Conservation (phyloP, 1,140 invertebrate species). For the Musca vetustissima region DNA sequence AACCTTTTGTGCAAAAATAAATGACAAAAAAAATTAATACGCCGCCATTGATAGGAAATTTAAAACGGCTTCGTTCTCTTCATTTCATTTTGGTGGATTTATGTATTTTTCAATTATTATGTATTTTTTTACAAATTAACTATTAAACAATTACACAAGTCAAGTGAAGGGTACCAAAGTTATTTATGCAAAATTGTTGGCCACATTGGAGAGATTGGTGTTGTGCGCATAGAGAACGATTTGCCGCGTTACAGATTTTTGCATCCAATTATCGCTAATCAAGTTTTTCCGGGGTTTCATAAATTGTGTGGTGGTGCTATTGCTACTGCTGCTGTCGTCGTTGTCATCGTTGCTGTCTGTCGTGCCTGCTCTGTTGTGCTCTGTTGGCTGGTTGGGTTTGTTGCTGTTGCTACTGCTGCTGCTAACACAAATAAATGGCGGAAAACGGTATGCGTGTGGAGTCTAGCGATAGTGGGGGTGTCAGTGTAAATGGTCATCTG, state of each 20-base stretch:
- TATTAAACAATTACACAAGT: constrained; percentile 21
- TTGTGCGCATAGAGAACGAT: neutral
- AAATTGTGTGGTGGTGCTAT: too few relatives aligned
- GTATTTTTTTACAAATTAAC: constrained; percentile 21
- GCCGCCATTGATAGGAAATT: too few relatives aligned
- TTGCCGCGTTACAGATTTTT: neutral
- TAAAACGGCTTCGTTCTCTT: too few relatives aligned
- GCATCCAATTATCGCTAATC: constrained; percentile 1
- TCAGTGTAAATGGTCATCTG: constrained; percentile 43
- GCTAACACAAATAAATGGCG: constrained; percentile 38
- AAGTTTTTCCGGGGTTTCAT: constrained; percentile 16
- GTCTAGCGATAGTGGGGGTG: constrained; percentile 26
- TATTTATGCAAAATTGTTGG: constrained; percentile 8
- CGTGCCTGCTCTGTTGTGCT: too few relatives aligned
- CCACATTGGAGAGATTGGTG: neutral
- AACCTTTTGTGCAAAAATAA: too few relatives aligned
- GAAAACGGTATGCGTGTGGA: constrained; percentile 52
- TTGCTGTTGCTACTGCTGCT: too few relatives aligned
- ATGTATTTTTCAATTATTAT: neutral
- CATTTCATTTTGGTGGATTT: constrained; percentile 2
- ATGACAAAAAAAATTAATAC: too few relatives aligned
- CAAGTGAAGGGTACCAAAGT: neutral
- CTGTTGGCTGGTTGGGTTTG: too few relatives aligned
- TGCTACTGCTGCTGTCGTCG: too few relatives aligned
- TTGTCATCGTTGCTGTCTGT: too few relatives aligned